phyloP scores from a whole-genome alignment of 2,113 vertebrate species.

The Elachura formosa region DNA sequence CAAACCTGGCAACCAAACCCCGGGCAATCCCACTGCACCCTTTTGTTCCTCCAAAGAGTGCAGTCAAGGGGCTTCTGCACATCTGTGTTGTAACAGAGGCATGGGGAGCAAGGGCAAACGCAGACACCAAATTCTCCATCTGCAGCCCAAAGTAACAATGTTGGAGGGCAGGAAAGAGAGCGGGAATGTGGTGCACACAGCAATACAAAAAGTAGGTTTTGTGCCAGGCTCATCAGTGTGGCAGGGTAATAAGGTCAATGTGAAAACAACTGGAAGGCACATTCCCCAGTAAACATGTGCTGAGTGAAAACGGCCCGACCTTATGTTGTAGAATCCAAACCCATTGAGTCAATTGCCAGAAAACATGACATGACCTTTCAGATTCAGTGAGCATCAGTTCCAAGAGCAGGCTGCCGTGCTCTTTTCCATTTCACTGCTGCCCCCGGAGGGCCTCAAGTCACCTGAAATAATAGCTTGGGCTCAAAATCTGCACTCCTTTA shows the following conservation, averaged over 20 bases:
- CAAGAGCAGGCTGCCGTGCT: conserved; percentile 83
- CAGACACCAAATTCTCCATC: neutral
- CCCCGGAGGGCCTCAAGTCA: conserved; percentile 84
- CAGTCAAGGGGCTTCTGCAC: neutral
- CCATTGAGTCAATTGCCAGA: conserved; percentile 96
- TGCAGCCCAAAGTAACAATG: neutral
- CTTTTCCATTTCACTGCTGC: conserved; percentile 87
- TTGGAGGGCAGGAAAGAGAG: neutral
- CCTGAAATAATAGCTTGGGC: conserved; percentile 89
- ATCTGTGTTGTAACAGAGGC: neutral
- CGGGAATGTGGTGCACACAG: neutral
- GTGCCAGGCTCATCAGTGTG: conserved; percentile 79
- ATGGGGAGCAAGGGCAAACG: neutral
- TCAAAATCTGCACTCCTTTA: conserved; percentile 83
- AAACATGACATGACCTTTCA: conserved; percentile 98
- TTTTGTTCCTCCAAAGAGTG: neutral
- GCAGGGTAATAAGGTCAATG: conserved; percentile 94
- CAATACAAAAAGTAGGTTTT: conserved; percentile 56
- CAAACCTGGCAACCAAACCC: neutral
- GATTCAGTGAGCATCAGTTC: conserved; percentile 89
- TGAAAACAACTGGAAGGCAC: conserved; percentile 88
- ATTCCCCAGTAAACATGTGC: conserved; percentile 86
- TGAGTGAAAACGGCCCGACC: conserved; percentile 82
- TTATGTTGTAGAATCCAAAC: conserved; percentile 90
- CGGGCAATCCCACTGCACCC: neutral